Evolutionary conservation across 2,797 vertebrate species (phyloP).

Genomic region (Centropyge bicolor): DNA sequence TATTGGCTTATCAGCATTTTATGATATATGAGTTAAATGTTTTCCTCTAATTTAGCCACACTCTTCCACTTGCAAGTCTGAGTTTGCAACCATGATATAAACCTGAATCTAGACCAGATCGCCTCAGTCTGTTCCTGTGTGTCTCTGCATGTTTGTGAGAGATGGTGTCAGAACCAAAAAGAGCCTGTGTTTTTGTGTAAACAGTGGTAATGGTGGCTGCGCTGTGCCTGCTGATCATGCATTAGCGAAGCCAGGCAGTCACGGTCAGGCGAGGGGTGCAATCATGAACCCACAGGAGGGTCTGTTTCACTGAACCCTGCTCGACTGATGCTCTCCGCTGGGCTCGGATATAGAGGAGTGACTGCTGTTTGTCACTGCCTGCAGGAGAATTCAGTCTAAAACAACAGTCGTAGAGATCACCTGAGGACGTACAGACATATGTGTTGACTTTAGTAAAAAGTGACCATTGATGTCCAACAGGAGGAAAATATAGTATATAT

Average conservation of each 20-base stretch:
- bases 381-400: conserved; percentile 21
- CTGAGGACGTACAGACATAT: background rate
- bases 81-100: background rate
- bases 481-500: background rate
- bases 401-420: background rate
- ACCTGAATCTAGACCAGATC: background rate
- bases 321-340: conserved; percentile 24
- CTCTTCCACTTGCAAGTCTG: background rate
- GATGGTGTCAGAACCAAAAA: conserved; percentile 12
- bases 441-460: background rate
- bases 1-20: background rate
- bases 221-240: conserved; percentile 28
- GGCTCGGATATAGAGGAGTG: conserved; percentile 20
- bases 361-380: conserved; percentile 22
- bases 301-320: conserved; percentile 31
- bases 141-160: background rate
- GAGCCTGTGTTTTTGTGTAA: conserved; percentile 34
- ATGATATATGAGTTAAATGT: background rate
- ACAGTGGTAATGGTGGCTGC: conserved; percentile 9
- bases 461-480: background rate
- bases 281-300: conserved; percentile 50
- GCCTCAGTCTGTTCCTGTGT: background rate
- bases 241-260: conserved; percentile 34
- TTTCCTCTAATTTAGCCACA: background rate
- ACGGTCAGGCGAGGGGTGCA: conserved; percentile 48